Conservation (phyloP, 2,888 invertebrate species). For the Lithophane semibrunnea region DNA sequence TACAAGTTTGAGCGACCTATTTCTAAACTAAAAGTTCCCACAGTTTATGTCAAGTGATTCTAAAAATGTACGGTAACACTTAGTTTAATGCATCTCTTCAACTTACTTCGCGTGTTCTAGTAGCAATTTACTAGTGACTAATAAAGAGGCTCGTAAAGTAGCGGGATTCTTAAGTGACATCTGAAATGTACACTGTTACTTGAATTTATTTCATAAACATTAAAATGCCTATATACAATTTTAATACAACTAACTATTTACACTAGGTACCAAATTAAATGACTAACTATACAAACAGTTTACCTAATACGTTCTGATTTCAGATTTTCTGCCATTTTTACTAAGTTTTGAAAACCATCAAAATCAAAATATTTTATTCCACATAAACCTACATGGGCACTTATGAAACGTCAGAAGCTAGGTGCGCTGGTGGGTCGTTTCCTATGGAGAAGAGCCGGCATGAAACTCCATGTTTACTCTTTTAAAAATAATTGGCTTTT, state of each 20-base stretch:
- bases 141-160: constrained; percentile 52
- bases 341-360: neutral
- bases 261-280: neutral
- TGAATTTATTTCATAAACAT: neutral
- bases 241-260: neutral
- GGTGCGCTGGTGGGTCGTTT: too few relatives aligned
- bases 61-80: constrained; percentile 62
- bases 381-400: too few relatives aligned
- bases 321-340: neutral
- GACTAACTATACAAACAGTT: neutral
- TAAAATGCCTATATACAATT: neutral
- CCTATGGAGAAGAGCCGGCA: too few relatives aligned
- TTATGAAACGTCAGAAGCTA: too few relatives aligned
- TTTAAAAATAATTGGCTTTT: too few relatives aligned
- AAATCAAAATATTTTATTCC: too few relatives aligned
- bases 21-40: constrained; percentile 51
- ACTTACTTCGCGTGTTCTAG: constrained; percentile 32
- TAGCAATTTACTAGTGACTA: constrained; percentile 56
- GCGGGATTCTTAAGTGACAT: constrained; percentile 43
- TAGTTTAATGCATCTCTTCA: constrained; percentile 50
- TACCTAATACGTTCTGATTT: neutral
- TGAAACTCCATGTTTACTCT: too few relatives aligned
- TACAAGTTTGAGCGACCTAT: constrained; percentile 22
- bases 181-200: constrained; percentile 8
- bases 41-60: constrained; percentile 56